Evolutionary conservation across 2,888 invertebrate species (phyloP).

Genomic region (Stenurella melanura): DNA sequence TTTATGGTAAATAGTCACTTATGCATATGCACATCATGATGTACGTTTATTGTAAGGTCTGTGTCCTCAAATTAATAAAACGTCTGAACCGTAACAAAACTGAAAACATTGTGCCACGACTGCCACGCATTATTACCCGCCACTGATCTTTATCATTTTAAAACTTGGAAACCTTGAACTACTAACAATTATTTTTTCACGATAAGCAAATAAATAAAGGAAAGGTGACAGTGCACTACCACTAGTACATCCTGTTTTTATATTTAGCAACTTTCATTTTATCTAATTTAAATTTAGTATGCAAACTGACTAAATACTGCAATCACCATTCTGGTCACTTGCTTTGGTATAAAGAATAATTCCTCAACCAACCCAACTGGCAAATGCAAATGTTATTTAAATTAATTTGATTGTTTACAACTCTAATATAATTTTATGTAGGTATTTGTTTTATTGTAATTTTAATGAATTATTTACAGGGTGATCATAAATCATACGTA

Average conservation of each 20-base stretch:
- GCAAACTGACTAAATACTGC: background rate
- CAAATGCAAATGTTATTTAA: background rate
- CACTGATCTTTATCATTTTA: slow-evolving; percentile 21
- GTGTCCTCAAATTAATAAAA: background rate
- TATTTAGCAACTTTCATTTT: slow-evolving; percentile 31
- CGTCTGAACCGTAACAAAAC: background rate
- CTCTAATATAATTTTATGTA: background rate
- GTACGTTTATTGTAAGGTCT: background rate
- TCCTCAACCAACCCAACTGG: background rate
- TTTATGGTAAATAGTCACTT: too few relatives aligned
- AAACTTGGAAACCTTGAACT: slow-evolving; percentile 14
- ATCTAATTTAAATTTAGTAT: slow-evolving; percentile 1
- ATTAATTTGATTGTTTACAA: background rate
- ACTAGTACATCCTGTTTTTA: slow-evolving; percentile 29
- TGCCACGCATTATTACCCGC: slow-evolving; percentile 9
- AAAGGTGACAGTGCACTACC: slow-evolving; percentile 1
- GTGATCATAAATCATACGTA: too few relatives aligned
- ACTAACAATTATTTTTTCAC: slow-evolving; percentile 5
- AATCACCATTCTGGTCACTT: slow-evolving; percentile 4
- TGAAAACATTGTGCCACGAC: background rate
- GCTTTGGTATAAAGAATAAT: background rate
- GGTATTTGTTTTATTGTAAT: slow-evolving; percentile 1
- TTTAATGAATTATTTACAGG: background rate
- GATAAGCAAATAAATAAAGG: slow-evolving; percentile 13
- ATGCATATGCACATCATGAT: too few relatives aligned